A percentile compares a stretch with the other conserved stretches of the same genome.
These are phyloP conservation scores for Limanda limanda DNA, from an alignment of 2,113 vertebrate genomes.

Conservation along the genomic window DNA sequence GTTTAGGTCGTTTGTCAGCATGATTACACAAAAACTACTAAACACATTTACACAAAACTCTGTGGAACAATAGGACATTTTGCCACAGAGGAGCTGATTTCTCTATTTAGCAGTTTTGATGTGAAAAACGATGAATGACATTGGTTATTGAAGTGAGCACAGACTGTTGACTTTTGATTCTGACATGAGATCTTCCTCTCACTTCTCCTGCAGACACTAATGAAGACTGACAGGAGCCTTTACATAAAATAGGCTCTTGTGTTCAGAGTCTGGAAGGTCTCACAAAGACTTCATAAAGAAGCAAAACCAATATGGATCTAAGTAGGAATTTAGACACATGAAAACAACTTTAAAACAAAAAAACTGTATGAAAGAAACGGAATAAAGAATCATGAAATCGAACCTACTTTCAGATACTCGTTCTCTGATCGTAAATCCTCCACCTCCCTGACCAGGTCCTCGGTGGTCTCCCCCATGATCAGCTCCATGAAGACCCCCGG, in stretches of 20 bases:
- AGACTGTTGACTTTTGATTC: slow-evolving; percentile 6
- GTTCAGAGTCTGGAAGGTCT: slow-evolving; percentile 1
- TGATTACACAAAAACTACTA: no score
- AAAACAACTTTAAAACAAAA: background rate
- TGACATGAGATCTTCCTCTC: background rate
- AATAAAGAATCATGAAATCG: background rate
- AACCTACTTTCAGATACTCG: slow-evolving; percentile 95
- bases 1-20: no score
- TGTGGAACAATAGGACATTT: no score
- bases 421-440: slow-evolving; percentile 98
- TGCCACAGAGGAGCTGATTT: no score
- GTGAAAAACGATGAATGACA: background rate
- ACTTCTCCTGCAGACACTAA: slow-evolving; percentile 20
- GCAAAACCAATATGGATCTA: background rate
- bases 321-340: background rate
- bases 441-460: slow-evolving; percentile 89
- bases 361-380: background rate
- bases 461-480: slow-evolving; percentile 84
- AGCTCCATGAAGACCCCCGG: slow-evolving; percentile 76
- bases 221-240: slow-evolving; percentile 41
- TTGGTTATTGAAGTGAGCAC: background rate
- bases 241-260: background rate
- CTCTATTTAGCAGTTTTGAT: no score
- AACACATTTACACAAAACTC: no score
- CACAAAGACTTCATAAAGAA: background rate